Evolutionary conservation across 1,140 invertebrate species (phyloP).

Genomic region (Andricus grossulariae): DNA sequence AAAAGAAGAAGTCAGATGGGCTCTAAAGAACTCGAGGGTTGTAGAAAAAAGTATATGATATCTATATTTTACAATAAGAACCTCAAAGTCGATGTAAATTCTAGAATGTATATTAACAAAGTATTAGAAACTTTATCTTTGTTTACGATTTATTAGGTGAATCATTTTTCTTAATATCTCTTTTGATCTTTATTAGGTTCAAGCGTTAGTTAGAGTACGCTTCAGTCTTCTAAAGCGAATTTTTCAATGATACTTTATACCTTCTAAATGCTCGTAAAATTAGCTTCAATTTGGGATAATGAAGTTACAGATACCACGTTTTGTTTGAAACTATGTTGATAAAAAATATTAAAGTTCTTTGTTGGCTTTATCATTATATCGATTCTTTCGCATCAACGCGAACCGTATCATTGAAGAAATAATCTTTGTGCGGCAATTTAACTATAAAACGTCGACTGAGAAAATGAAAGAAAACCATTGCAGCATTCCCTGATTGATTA

Average conservation of each 20-base stretch:
- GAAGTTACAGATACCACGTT: not conserved
- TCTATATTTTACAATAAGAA: no score
- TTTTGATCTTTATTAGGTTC: not conserved
- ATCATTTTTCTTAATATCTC: no score
- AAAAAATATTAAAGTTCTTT: no score
- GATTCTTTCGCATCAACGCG: not conserved
- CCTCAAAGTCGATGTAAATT: no score
- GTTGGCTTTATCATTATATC: not conserved
- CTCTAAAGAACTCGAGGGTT: no score
- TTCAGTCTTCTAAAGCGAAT: not conserved
- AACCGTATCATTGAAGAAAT: not conserved
- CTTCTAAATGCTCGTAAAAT: not conserved
- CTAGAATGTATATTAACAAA: no score
- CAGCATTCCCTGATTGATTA: slow-evolving; percentile 10
- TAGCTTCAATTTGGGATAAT: not conserved
- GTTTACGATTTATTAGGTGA: no score
- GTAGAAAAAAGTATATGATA: no score
- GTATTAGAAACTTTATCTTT: no score
- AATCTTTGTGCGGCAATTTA: not conserved
- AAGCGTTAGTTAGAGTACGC: not conserved
- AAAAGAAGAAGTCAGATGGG: no score
- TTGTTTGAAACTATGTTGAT: not conserved
- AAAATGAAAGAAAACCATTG: slow-evolving; percentile 19
- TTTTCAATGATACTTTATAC: not conserved
- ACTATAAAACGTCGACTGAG: slow-evolving; percentile 15